Percentiles rank a stretch among this genome's conserved stretches.
Conservation (phyloP, 2,888 invertebrate species). For the Neoaliturus tenellus region DNA sequence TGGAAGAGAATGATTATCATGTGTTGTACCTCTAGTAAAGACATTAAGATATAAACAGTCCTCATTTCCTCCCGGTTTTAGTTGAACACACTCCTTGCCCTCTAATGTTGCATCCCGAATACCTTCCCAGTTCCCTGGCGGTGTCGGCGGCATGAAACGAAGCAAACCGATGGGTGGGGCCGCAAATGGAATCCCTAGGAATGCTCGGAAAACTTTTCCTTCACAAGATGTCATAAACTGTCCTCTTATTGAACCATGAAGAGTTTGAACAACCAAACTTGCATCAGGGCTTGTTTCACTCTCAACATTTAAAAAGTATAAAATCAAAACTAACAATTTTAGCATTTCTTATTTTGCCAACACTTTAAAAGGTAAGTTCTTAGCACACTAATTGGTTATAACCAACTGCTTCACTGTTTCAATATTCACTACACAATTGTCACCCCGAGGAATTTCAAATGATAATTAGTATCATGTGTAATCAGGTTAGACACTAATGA, state of each 20-base stretch:
- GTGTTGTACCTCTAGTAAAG: slow-evolving; percentile 20
- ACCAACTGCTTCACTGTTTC: no score
- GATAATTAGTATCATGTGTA: not conserved
- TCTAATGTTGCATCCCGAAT: not conserved
- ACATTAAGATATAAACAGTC: slow-evolving; percentile 58
- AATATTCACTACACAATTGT: not conserved
- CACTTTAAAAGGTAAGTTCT: not conserved
- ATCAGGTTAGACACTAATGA: not conserved
- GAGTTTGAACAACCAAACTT: not conserved
- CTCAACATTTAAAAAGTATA: not conserved
- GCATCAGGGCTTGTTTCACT: not conserved
- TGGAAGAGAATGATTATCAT: not conserved
- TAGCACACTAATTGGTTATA: no score
- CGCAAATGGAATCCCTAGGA: slow-evolving; percentile 31
- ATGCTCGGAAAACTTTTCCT: slow-evolving; percentile 4
- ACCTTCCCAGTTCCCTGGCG: slow-evolving; percentile 10
- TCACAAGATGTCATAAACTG: not conserved
- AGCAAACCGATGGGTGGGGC: slow-evolving; percentile 1
- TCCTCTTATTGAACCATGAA: slow-evolving; percentile 7
- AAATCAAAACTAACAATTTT: not conserved
- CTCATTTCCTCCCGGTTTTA: not conserved
- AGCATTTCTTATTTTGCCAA: not conserved
- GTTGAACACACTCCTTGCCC: slow-evolving; percentile 22
- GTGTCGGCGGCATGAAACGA: slow-evolving; percentile 37
- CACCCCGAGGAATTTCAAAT: not conserved